Base-by-base conservation (phyloP, 1,140 invertebrate genomes). In the Cotesia vestalis region DNA sequence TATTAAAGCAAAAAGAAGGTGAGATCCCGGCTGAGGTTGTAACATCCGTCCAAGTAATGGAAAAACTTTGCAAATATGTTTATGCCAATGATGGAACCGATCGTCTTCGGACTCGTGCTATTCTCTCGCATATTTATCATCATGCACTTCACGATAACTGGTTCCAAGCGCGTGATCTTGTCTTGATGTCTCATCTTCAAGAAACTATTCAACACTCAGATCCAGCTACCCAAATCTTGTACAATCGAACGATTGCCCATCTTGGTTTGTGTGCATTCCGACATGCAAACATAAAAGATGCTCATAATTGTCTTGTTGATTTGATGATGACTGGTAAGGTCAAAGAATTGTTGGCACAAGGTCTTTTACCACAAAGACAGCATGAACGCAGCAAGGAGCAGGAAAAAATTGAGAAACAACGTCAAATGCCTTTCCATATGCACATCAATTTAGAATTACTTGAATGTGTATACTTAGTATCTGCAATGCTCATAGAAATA, bases 371-470 rank as follows among this genome's bases (percentile, higher is more conserved):
- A 0, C 91, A 91, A 78, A 91, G 97, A 68, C 96, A 99, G 82
- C 95, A 98, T 80, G 97, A 99, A 83, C 91, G 97, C 11, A 98
- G 95, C 12, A 94, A 96, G 57, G 97, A 99, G 83, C 97, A 99
- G 83, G 98, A 99, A 83, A 99, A 99, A 84, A 96, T 98, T 63
- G 98, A 99, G 81, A 99, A 99, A 81, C 93, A 98, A 76, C 91
- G 98, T 53, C 96, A 99, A 87, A 96, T 99, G 90, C 98, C 98
- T 0, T 99, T 99, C 90, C 98, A 99, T 81, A 99, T 99, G 96
- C 98, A 99, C 86, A 99, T 99, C 69, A 99, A 99, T 88, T 87
- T 99, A 75, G 98, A 99, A 86, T 87, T 99, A 27, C 89, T 99
- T 14, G 98, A 99, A 87, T 99, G 98, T 86, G 98, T 99, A 34